A percentile compares a stretch with the other conserved stretches of the same genome.
Evolutionary conservation across 2,113 vertebrate genomes (phyloP).

Genomic region (Colaptes auratus): DNA sequence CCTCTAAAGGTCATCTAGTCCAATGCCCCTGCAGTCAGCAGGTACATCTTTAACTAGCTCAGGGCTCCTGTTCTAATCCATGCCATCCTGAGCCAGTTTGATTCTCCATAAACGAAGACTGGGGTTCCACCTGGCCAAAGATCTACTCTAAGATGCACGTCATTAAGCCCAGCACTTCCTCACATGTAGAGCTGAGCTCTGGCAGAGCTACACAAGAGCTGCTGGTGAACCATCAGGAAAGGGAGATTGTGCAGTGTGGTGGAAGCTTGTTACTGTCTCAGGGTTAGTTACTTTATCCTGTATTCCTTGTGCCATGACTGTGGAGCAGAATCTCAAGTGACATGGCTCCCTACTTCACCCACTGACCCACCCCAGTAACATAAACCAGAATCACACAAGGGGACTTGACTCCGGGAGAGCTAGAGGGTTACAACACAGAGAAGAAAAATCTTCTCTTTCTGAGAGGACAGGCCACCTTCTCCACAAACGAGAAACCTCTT

Average conservation of each 20-base stretch:
- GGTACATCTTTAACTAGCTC: too few species aligned
- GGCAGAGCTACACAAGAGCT: neutral
- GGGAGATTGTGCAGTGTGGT: neutral
- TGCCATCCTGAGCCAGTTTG: neutral
- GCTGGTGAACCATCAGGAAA: neutral
- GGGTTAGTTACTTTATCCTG: neutral
- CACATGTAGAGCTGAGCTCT: neutral
- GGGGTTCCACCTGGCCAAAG: neutral
- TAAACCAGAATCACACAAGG: neutral
- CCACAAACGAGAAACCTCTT: neutral
- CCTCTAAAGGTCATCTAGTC: too few species aligned
- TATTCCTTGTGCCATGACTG: accelerated
- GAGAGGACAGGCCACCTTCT: neutral
- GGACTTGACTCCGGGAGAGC: neutral
- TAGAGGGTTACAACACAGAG: neutral
- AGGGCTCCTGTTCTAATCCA: neutral
- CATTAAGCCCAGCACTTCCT: neutral
- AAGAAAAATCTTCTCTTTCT: neutral
- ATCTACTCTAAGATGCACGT: neutral
- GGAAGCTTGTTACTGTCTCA: neutral
- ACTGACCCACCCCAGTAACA: neutral
- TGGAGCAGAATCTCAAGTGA: neutral
- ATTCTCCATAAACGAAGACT: neutral
- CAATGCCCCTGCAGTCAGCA: too few species aligned
- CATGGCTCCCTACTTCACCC: neutral